Evolutionary conservation across 2,888 invertebrate genomes (phyloP), one percentile per base, ranked within the genome.

Genomic region (Dexiosoma caninum): DNA sequence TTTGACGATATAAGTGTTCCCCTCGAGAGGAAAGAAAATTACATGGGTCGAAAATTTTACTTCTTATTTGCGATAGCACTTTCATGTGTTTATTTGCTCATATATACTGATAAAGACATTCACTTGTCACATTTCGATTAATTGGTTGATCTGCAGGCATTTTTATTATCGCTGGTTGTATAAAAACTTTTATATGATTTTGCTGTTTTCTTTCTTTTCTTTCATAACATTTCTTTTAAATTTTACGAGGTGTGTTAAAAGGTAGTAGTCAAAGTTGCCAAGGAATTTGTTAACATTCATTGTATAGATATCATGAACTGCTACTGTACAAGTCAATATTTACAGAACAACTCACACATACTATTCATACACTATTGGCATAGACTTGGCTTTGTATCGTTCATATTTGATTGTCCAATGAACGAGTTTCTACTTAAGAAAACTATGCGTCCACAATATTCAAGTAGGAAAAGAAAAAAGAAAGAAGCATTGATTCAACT

Each of bases 211-310:
- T 27, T 51, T 49, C 16, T 10, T 40, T 49, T 9, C 23, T 67
- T 69, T 55, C 44, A 75, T 67, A 60, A 60, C 37, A 75, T 59
- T 67, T 74, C 53, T 55, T 30, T 35, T 57, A 9, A 16, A 21
- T 40, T 51, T 10, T 35, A 5, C 27, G 19, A 51, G 30, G 42
- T 42, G 53, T 67, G 53, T 40, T 30, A n/a, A 42, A 55, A 67
- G 30, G 67, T 30, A 55, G 53, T 19, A 55, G 53, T 19, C 51
- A 53, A 53, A 42, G 53, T 53, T 67, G 53, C 46, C 44, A 55
- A 77, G 46, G 76, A 77, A 77, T 77, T 60, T 67, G 67, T 53
- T 74, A 55, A 55, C 64, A 57, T 74, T 60, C 40, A 49, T 64
- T 64, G 30, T 42, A 55, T 53, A 30, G 53, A 42, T 67, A 55